Evolutionary conservation across 2,113 vertebrate species (phyloP), one percentile per base, ranked within the genome.

Genomic region (Hydropotes inermis): DNA sequence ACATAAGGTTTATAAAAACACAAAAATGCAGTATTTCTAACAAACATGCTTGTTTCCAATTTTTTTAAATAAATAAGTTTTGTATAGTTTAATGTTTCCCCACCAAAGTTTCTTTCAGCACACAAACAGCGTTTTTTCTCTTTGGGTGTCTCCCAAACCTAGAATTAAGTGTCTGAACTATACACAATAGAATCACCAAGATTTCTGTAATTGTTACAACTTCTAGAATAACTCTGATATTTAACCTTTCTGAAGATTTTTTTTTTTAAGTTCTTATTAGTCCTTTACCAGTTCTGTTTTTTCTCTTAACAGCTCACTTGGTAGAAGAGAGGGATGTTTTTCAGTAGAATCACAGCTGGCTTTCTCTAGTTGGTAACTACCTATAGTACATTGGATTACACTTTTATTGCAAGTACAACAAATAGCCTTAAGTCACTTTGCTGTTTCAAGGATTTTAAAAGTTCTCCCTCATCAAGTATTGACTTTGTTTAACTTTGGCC

Each of bases 1-100:
- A 87, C 98, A 98, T 98, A 98, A 98, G 98, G 98, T 97, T 98
- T 98, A 97, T 96, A 95, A 96, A 97, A 97, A 98, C 97, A 98
- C 83, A 98, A 97, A 74, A 98, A 89, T 96, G 83, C 64, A 81
- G 93, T 91, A 97, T 98, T 98, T 97, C 91, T 98, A 97, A 97
- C 97, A 98, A 98, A 98, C 97, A 98, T 92, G 58, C 93, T 96
- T 94, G 88, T 93, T 97, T 98, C 98, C 96, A 97, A 97, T 82
- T 97, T 97, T 95, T 94, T 91, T 84, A 91, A 92, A 98, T 97
- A 97, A 98, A 97, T 97, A 98, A 98, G 93, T 98, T 98, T 97
- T 97, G 88, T 90, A 74, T 92, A 91, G 94, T 97, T 97, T 97
- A 91, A 96, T 97, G 95, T 98, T 98, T 98, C 58, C 45, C 95